Evolutionary conservation across 2,113 vertebrate species (phyloP), one percentile per base, ranked within the genome.

Genomic region (Pseudorectes ferrugineus): DNA sequence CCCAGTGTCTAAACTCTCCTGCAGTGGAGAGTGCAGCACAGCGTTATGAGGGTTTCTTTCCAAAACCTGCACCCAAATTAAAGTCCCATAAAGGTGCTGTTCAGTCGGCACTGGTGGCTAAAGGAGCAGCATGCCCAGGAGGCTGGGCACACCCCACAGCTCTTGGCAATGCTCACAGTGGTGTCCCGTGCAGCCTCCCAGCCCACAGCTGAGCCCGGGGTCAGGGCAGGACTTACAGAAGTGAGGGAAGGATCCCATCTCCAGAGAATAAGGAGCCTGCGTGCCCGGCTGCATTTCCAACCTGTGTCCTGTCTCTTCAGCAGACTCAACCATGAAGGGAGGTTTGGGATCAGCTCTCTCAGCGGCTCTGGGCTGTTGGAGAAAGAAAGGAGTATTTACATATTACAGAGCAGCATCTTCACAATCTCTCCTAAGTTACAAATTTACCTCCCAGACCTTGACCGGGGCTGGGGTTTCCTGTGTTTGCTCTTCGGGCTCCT

Each of bases 391-490:
- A 93, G 45, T 45, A 67, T 92, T 95, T 95, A 83, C 75, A 28
- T 20, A 23, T 77, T 63, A 52, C 40, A 74, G 58, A 85, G 67
- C 68, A 83, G 88, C 93, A 96, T 95, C 93, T 84, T 92, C 68
- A 77, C 22, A 7, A 75, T 92, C 87, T 38, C 43, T 52, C 68
- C 95, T 8, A 33, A 94, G 95, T 97, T 96, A 97, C 89, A 96
- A 94, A 96, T 97, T 97, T 96, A 96, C 95, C 75, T 88, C 88
- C 57, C 91, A 96, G 96, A 96, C 96, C 96, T 97, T 97, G 96
- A 96, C 96, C 95, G 0, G 68, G 40, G 28, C 72, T 92, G 82
- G 87, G 57, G 75, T 81, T 95, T 94, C 79, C 85, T 88, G 85
- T 93, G 85, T 96, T 96, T 96, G 95, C 92, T 96, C 45, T 95